phyloP scores from a whole-genome alignment of 1,140 invertebrate genomes.

The Octopus bimaculoides region DNA sequence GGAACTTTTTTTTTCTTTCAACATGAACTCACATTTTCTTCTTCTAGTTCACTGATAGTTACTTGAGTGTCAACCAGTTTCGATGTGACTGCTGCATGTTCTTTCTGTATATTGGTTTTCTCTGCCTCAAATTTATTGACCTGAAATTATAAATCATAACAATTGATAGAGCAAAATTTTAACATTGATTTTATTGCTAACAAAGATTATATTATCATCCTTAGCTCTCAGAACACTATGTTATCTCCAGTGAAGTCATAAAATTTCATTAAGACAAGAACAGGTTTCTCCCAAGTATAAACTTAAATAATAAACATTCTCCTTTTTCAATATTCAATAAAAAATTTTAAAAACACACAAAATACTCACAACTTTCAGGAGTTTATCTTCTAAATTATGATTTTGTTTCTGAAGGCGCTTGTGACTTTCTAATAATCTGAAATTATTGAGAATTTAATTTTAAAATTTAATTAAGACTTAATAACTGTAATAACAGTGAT shows the following conservation, averaged over 20 bases:
- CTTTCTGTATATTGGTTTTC: constrained; percentile 80
- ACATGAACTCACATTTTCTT: constrained; percentile 80
- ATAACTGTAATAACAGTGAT: too few species aligned
- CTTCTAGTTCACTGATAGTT: constrained; percentile 79
- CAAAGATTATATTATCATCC: too few species aligned
- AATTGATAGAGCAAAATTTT: too few species aligned
- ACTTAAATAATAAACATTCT: too few species aligned
- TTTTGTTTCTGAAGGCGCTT: constrained; percentile 93
- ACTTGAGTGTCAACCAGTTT: constrained; percentile 85
- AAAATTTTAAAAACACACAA: background rate
- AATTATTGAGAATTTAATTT: constrained; percentile 43
- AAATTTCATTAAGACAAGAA: too few species aligned
- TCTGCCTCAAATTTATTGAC: constrained; percentile 87
- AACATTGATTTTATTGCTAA: too few species aligned
- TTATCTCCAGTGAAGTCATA: too few species aligned
- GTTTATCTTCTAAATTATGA: constrained; percentile 91
- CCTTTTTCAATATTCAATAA: too few species aligned
- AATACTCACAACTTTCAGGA: constrained; percentile 76
- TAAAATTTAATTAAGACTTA: background rate
- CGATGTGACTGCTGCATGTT: constrained; percentile 82
- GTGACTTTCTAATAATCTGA: constrained; percentile 85
- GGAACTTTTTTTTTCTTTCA: too few species aligned
- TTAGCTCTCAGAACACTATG: too few species aligned
- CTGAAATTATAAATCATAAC: constrained; percentile 33
- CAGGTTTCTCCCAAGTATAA: too few species aligned